These are phyloP conservation scores for Trogon melanurus DNA, from an alignment of 2,113 vertebrate genomes.

Conservation along the genomic window DNA sequence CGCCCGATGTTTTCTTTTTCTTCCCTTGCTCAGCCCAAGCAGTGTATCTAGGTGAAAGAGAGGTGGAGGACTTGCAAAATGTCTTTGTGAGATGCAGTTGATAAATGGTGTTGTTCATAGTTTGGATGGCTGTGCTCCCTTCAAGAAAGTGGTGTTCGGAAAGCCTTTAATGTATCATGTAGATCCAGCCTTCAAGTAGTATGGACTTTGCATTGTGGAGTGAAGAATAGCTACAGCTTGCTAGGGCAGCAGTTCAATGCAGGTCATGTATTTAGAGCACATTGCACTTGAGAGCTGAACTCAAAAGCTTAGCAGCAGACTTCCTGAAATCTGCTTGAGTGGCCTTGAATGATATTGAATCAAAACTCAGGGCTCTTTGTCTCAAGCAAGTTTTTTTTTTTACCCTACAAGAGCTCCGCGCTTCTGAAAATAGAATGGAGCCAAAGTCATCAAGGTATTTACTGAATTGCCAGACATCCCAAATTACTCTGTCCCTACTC, in stretches of 20 bases:
- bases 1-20: neutral
- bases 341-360: slow-evolving; percentile 66
- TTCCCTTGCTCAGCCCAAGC: neutral
- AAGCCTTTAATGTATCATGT: slow-evolving; percentile 47
- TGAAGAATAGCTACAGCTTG: slow-evolving; percentile 66
- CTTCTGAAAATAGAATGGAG: neutral
- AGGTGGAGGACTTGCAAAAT: neutral
- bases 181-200: slow-evolving; percentile 51
- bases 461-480: neutral
- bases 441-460: neutral
- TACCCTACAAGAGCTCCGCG: neutral
- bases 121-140: slow-evolving; percentile 7
- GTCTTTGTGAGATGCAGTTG: slow-evolving; percentile 1
- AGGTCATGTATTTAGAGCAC: slow-evolving; percentile 54
- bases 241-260: slow-evolving; percentile 52
- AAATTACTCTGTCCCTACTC: neutral
- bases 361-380: neutral
- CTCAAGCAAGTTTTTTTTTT: neutral
- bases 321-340: slow-evolving; percentile 57
- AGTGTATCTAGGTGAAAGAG: neutral
- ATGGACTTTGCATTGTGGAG: slow-evolving; percentile 40
- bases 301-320: slow-evolving; percentile 64
- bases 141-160: neutral
- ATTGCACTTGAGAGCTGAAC: slow-evolving; percentile 60
- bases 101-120: slow-evolving; percentile 10